Base-by-base conservation (phyloP, 2,888 invertebrate genomes). In the Encarsia formosa region DNA sequence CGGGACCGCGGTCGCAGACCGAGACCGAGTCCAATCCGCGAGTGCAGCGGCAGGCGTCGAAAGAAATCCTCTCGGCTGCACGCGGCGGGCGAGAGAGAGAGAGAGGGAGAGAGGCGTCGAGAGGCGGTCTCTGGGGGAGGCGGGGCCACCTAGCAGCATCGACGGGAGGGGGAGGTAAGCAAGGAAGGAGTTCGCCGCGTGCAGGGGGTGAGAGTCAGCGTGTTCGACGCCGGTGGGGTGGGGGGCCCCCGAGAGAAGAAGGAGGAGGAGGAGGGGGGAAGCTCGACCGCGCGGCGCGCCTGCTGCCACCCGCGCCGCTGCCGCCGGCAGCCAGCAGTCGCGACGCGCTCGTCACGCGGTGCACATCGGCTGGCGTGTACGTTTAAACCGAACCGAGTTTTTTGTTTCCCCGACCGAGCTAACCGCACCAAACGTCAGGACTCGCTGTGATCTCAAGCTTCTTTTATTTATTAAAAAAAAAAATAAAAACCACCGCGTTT, bases 301-400 rank as follows among this genome's bases (percentile, higher is more conserved):
- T 38, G 32, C 29, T 42, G 49, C 34, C 54, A 48, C 26, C 11
- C 29, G 37, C 42, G 38, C 31, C 16, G 29, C 20, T 15, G 48
- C 43, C 39, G 39, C 48, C 52, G n/a, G n/a, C n/a, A n/a, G n/a
- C n/a, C 52, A 62, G 73, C 76, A 73, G 68, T 73, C 66, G 75
- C 74, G 66, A 75, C 74, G 70, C 75, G 73, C 69, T 69, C 70
- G 67, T 68, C 73, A 71, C 71, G 69, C 73, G 71, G 71, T 72
- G 67, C 65, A 68, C 64, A 63, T 70, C 71, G 71, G 24, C 34
- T 20, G 23, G n/a, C 24, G 26, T 26, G 11, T 11, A 11, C 37
- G 37, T 18, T 20, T 6, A 5, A 32, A 15, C 26, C 32, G n/a
- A n/a, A n/a, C n/a, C n/a, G n/a, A n/a, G n/a, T n/a, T n/a, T n/a